Percentiles rank a stretch among this genome's conserved stretches.
These are phyloP conservation scores for Antechinus stuartii DNA, from an alignment of 2,113 vertebrate genomes.

Conservation along the genomic window DNA sequence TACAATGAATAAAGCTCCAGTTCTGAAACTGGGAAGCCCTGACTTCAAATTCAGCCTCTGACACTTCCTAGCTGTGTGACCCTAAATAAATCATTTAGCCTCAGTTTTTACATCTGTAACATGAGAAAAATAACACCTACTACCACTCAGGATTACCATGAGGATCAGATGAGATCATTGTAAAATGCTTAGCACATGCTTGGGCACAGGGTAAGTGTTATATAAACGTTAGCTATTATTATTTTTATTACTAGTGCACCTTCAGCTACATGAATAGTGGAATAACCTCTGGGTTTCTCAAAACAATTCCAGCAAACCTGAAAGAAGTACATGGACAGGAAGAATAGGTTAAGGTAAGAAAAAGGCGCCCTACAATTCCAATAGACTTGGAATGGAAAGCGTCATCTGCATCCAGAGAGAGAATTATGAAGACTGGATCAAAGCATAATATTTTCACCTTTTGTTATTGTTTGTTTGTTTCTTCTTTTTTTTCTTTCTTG, in stretches of 20 bases:
- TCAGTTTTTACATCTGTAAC: not conserved
- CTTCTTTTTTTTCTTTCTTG: no score
- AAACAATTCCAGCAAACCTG: not conserved
- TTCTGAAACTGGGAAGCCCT: not conserved
- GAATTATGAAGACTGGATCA: no score
- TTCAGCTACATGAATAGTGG: not conserved
- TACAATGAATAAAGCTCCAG: not conserved
- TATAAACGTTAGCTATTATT: not conserved
- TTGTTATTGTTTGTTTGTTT: no score
- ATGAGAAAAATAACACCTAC: not conserved
- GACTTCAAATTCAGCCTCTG: not conserved
- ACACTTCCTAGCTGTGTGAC: not conserved
- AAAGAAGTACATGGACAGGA: not conserved
- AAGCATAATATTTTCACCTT: no score
- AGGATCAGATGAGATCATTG: not conserved
- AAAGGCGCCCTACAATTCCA: not conserved
- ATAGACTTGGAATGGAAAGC: no score
- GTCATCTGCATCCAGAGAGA: no score
- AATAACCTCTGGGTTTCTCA: not conserved
- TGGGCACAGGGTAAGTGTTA: not conserved
- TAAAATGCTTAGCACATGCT: not conserved
- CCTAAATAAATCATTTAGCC: not conserved
- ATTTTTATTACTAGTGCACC: not conserved
- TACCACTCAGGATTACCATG: not conserved
- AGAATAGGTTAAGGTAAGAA: not conserved